Base-by-base conservation (phyloP, 2,113 vertebrate species). In the Alligator mississippiensis region DNA sequence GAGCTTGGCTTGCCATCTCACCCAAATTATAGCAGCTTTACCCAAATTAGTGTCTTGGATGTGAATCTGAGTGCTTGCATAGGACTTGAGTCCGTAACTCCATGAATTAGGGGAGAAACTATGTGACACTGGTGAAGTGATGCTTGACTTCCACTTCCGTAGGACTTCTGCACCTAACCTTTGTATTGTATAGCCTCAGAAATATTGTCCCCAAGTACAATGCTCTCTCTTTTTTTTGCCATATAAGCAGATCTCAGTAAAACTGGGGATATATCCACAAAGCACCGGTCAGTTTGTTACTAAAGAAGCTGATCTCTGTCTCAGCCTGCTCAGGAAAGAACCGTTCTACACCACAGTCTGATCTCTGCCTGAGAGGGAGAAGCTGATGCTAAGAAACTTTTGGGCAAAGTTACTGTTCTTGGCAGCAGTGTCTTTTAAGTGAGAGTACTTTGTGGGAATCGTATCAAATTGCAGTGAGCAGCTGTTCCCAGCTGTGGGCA, bases 61-160 rank as follows among this genome's bases (percentile, higher is more conserved):
- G 30, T 17, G 19, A 14, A 7, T 21, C 79, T 75, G 62, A 19
- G 28, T 82, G 11, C 10, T 38, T 30, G 15, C 16, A 38, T 63
- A 10, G 54, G 34, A 38, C 21, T 75, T 83, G 60, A 58, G 47
- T 24, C 30, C 0, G 0, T 68, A 10, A 27, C 0, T 0, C 11
- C 27, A 14, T 58, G 63, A 14, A 8, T 13, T 25, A 8, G 0
- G 3, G 83, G 63, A 34, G 34, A 70, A 64, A n/a, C 64, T 54
- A 47, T 70, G 47, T 62, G 78, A 4, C 28, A 60, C 76, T 62
- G n/a, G 38, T 82, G 76, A 90, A 38, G 12, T 61, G 16, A 30
- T 21, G 58, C 2, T 18, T 25, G 89, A 84, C 19, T 47, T 80
- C 30, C 28, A 7, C 70, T 59, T 79, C 61, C 9, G 66, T 21